Conservation (phyloP, 2,888 invertebrate species). For the Pediacus dermestoides region DNA sequence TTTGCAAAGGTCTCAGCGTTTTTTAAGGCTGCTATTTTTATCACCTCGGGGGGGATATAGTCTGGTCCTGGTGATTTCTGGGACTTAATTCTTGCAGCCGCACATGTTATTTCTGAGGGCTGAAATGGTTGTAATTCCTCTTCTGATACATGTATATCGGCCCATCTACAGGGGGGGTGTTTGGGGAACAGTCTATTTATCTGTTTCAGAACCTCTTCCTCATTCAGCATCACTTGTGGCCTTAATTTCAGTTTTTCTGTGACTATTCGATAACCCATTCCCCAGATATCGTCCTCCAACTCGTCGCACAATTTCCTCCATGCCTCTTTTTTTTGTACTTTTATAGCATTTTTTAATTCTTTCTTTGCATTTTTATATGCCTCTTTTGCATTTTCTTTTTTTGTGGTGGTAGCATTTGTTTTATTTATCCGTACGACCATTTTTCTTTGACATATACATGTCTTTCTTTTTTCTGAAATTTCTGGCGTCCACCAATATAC, state of each 20-base stretch:
- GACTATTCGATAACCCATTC: neutral
- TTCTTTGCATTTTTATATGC: slow-evolving; percentile 3
- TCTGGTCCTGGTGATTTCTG: slow-evolving; percentile 1
- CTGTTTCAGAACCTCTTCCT: too few species aligned
- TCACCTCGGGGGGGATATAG: neutral
- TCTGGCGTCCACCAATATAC: slow-evolving; percentile 16
- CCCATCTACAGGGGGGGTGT: too few species aligned
- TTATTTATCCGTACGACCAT: slow-evolving; percentile 2
- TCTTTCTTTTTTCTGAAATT: slow-evolving; percentile 9
- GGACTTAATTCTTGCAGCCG: neutral
- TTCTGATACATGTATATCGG: too few species aligned
- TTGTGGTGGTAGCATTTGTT: neutral
- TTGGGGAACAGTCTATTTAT: too few species aligned
- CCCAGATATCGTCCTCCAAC: neutral
- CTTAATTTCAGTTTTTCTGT: slow-evolving; percentile 1
- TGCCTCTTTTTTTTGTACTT: slow-evolving; percentile 3
- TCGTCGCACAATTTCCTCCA: slow-evolving; percentile 9
- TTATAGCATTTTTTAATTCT: slow-evolving; percentile 8
- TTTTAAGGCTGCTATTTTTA: neutral
- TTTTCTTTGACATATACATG: slow-evolving; percentile 9
- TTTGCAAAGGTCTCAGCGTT: neutral
- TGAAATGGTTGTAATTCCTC: too few species aligned
- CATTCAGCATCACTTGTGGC: neutral
- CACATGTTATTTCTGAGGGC: neutral
- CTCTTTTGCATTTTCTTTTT: neutral